phyloP scores from a whole-genome alignment of 2,888 invertebrate species.

The Stictocephala bisonia region DNA sequence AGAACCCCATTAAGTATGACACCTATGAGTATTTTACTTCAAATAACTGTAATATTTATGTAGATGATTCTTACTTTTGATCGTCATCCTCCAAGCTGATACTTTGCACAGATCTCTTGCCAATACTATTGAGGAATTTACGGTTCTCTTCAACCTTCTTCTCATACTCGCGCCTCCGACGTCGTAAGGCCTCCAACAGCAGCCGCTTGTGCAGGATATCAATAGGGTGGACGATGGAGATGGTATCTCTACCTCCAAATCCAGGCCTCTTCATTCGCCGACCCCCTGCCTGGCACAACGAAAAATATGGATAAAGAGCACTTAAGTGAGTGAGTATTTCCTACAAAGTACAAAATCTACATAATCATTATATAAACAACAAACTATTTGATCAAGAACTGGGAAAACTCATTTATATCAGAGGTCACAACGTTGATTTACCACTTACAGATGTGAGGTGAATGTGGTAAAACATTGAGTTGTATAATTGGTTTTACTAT shows the following conservation, averaged over 20 bases:
- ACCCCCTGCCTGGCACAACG: background rate
- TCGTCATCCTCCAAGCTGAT: background rate
- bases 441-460: background rate
- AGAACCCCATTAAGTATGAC: too few relatives aligned
- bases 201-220: conserved; percentile 87
- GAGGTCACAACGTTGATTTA: background rate
- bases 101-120: conserved; percentile 75
- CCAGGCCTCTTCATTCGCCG: conserved; percentile 50
- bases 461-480: background rate
- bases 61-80: background rate
- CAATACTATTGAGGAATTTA: conserved; percentile 79
- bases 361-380: too few relatives aligned
- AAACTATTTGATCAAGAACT: background rate
- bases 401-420: background rate
- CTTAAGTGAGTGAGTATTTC: background rate
- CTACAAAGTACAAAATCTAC: too few relatives aligned
- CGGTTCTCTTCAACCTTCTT: conserved; percentile 72
- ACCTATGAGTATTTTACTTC: too few relatives aligned
- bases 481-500: too few relatives aligned
- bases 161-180: conserved; percentile 73
- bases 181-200: conserved; percentile 83
- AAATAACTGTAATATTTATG: background rate
- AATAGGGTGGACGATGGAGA: conserved; percentile 89
- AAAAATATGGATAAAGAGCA: background rate
- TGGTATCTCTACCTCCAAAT: conserved; percentile 65